Evolutionary conservation across 2,113 vertebrate species (phyloP).

Genomic region (Acanthisitta chloris): DNA sequence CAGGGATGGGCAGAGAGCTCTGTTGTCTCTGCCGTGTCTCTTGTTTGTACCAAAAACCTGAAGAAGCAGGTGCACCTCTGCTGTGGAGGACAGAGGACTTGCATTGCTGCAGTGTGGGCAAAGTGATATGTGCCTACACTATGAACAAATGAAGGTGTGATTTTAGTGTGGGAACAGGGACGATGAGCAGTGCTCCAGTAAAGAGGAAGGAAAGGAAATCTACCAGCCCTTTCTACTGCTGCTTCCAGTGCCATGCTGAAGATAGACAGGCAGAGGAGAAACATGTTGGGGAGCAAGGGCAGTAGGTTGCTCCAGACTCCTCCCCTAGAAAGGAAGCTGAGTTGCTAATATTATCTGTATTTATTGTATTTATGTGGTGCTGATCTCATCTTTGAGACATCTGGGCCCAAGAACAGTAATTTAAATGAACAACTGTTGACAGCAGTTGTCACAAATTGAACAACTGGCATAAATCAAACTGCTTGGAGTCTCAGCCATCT

Average conservation of each 20-base stretch:
- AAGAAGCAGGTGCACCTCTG: neutral
- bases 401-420: slow-evolving; percentile 51
- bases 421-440: slow-evolving; percentile 66
- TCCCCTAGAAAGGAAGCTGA: slow-evolving; percentile 3
- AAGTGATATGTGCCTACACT: fast-evolving
- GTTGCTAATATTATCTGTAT: slow-evolving; percentile 45
- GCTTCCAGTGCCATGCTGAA: neutral
- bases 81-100: neutral
- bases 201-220: neutral
- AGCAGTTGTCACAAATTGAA: slow-evolving; percentile 67
- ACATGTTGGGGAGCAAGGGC: neutral
- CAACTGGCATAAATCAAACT: slow-evolving; percentile 66
- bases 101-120: neutral
- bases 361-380: slow-evolving; percentile 52
- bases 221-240: neutral
- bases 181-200: neutral
- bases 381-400: slow-evolving; percentile 63
- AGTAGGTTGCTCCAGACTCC: neutral
- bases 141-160: neutral
- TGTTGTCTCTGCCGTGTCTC: neutral
- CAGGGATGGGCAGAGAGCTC: neutral
- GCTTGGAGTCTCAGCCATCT: slow-evolving; percentile 31
- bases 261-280: neutral
- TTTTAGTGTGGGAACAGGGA: neutral
- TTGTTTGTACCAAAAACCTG: neutral